A percentile compares a stretch with the other conserved stretches of the same genome.
Evolutionary conservation across 2,113 vertebrate species (phyloP).

Genomic region (Argyrosomus japonicus): DNA sequence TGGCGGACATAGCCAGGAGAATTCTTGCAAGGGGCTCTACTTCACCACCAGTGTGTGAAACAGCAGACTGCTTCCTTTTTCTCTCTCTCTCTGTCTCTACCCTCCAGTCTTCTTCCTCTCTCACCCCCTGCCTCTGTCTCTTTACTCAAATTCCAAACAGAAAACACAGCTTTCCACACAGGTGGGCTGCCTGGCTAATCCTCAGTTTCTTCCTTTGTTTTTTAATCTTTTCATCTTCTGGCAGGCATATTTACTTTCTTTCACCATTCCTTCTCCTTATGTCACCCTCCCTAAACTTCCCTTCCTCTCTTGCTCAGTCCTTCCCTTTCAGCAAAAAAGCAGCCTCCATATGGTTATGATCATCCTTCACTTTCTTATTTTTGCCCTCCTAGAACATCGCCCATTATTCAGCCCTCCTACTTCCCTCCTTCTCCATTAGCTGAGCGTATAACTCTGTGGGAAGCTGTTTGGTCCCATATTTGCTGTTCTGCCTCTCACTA

Average conservation of each 20-base stretch:
- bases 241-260: slow-evolving; percentile 13
- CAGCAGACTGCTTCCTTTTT: slow-evolving; percentile 66
- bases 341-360: slow-evolving; percentile 85
- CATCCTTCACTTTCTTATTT: slow-evolving; percentile 79
- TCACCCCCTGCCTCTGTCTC: slow-evolving; percentile 40
- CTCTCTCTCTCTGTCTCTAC: slow-evolving; percentile 6
- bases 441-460: slow-evolving; percentile 68
- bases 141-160: slow-evolving; percentile 56
- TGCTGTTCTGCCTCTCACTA: slow-evolving; percentile 66
- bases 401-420: slow-evolving; percentile 69
- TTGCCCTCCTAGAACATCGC: slow-evolving; percentile 70
- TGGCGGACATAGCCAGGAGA: slow-evolving; percentile 76
- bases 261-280: slow-evolving; percentile 24
- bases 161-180: slow-evolving; percentile 36
- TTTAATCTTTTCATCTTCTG: slow-evolving; percentile 16
- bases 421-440: slow-evolving; percentile 70
- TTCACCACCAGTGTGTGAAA: slow-evolving; percentile 77
- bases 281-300: slow-evolving; percentile 44
- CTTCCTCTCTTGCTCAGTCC: slow-evolving; percentile 54
- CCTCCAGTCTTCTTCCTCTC: slow-evolving; percentile 41
- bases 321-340: slow-evolving; percentile 65
- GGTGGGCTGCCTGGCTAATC: slow-evolving; percentile 27
- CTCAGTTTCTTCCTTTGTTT: slow-evolving; percentile 29
- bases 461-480: slow-evolving; percentile 69
- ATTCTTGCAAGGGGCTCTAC: slow-evolving; percentile 81